Evolutionary conservation across 2,113 vertebrate species (phyloP), one percentile per base, ranked within the genome.

Genomic region (Sceloporus tristichus): DNA sequence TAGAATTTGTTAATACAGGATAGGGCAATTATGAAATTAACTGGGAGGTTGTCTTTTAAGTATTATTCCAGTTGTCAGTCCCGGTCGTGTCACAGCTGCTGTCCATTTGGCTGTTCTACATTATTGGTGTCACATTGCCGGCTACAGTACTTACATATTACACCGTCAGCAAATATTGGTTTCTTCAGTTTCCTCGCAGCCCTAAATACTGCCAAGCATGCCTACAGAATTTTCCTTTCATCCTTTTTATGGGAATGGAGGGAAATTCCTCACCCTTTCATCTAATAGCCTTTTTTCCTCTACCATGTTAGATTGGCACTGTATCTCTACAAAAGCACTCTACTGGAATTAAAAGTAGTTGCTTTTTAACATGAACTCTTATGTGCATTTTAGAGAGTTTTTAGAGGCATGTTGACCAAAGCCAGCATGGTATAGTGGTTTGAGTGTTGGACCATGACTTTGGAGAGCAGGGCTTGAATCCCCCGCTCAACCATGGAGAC

Each of bases 21-120:
- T 91, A 89, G 88, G 88, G 75, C 88, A 94, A 92, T 95, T 95
- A 94, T 94, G 90, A 94, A 94, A 95, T 95, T 94, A 95, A 95
- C 93, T 92, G 94, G 94, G 94, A 95, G 91, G 92, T 90, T 94
- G 91, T 90, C 93, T 93, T 73, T 25, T 23, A 38, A 34, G 92
- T 93, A 92, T 95, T 95, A 92, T 85, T 88, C 95, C 92, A 90
- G 91, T 90, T 93, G 94, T n/a, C 70, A 84, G n/a, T 84, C 19
- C 48, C 56, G 53, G n/a, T 38, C n/a, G 7, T 84, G 70, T 54
- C 29, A 71, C 70, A 74, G 70, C 48, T 84, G 70, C 53, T 74
- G 48, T 56, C 70, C 82, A 53, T 84, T 74, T 74, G 70, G 34
- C 3, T 74, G 23, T 56, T 73, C n/a, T 38, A 7, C 70, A 25